Evolutionary conservation across 2,797 vertebrate genomes (phyloP).

Genomic region (Sebastes diploproa): DNA sequence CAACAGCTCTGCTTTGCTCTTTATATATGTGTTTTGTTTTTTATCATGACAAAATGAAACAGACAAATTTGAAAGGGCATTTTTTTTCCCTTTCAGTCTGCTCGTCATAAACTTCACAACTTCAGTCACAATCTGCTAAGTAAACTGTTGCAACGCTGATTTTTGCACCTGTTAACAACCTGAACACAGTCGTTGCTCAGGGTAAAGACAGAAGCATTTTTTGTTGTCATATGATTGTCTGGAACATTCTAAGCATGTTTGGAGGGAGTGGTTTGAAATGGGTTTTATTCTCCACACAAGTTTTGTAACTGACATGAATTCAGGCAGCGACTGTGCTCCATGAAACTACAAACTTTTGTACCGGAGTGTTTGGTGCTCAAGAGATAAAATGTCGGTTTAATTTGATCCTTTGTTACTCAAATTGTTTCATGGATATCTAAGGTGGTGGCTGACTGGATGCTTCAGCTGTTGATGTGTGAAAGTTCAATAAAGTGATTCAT

Average conservation of each 20-base stretch:
- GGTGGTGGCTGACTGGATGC: too few species aligned
- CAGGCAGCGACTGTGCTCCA: too few species aligned
- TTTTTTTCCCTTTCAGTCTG: neutral
- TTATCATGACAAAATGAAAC: neutral
- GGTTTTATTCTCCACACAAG: neutral
- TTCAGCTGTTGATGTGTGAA: too few species aligned
- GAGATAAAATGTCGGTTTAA: too few species aligned
- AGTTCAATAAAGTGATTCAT: too few species aligned
- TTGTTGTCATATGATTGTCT: neutral
- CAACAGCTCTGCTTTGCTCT: neutral
- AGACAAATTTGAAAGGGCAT: neutral
- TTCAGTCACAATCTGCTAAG: neutral
- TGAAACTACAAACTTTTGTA: too few species aligned
- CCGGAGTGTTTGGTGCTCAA: too few species aligned
- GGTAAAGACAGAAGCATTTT: neutral
- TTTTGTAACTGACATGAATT: neutral
- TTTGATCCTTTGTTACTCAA: too few species aligned
- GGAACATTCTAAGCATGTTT: neutral
- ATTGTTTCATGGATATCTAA: too few species aligned
- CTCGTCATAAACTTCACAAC: neutral
- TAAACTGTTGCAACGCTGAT: neutral
- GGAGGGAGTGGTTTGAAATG: neutral
- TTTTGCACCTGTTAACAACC: neutral
- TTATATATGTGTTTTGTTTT: neutral
- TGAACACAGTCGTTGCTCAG: neutral